phyloP scores from a whole-genome alignment of 2,888 invertebrate species.

The Lasioglossum figueresi region DNA sequence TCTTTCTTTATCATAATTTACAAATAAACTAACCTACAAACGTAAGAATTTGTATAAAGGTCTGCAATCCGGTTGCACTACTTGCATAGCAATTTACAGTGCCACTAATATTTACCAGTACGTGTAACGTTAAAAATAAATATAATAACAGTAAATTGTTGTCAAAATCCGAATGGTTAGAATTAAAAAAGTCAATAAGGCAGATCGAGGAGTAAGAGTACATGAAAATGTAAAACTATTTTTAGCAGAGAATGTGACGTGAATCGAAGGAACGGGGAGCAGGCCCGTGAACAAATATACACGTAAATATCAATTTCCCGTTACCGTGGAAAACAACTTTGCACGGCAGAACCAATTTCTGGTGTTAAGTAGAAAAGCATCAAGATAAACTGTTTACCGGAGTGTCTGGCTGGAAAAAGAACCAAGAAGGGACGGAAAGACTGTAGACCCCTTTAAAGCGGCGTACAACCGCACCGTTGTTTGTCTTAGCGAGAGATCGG shows the following conservation, averaged over 20 bases:
- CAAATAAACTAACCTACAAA: too few species aligned
- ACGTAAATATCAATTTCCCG: background rate
- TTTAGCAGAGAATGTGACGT: background rate
- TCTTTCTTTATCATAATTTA: too few species aligned
- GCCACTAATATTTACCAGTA: too few species aligned
- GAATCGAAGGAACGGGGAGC: background rate
- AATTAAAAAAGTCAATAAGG: too few species aligned
- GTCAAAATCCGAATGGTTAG: too few species aligned
- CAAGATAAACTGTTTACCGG: conserved; percentile 62
- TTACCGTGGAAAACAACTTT: background rate
- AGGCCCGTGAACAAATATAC: background rate
- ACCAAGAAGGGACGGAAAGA: conserved; percentile 47
- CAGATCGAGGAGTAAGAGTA: too few species aligned
- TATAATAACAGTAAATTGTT: too few species aligned
- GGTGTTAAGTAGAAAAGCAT: conserved; percentile 60
- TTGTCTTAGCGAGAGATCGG: conserved; percentile 60
- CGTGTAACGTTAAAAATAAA: too few species aligned
- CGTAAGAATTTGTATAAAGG: too few species aligned
- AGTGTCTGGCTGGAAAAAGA: conserved; percentile 34
- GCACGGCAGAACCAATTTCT: conserved; percentile 46
- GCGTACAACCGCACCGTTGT: conserved; percentile 66
- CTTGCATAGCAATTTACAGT: too few species aligned
- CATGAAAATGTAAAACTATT: too few species aligned
- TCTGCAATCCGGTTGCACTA: too few species aligned
- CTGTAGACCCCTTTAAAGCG: conserved; percentile 58